Evolutionary conservation across 2,797 vertebrate species (phyloP), one percentile per base, ranked within the genome.

Genomic region (Labroides dimidiatus): DNA sequence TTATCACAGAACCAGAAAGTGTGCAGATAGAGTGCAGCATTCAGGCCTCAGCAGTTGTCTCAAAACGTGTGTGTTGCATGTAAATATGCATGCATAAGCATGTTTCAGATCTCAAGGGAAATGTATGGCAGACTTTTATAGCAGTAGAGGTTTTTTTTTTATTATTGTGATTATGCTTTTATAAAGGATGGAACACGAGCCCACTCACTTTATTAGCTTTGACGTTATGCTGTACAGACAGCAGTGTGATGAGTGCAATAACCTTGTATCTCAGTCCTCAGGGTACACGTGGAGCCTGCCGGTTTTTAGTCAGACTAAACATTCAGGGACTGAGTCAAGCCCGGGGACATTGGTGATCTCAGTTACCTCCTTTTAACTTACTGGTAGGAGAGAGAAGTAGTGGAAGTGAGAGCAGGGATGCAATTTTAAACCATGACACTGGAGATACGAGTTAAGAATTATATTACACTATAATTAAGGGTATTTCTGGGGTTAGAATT

Each of bases 91-190:
- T 81, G 64, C 78, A 72, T 67, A 86, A 80, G 81, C 80, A 63
- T 78, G 50, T 61, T 69, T 71, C 51, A 68, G 39, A 43, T 68
- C 84, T 80, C 49, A 0, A 19, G 84, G 83, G 84, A 89, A 91
- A 89, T 88, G 73, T 81, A 76, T 52, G 60, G 52, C 44, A 53
- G 30, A 62, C 50, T 70, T 66, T 33, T 33, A 60, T 75, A 66
- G 82, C 52, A 66, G 80, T 69, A 69, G 69, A 84, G 75, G 82
- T 86, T 48, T 88, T 85, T 84, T 86, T 48, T 88, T 85, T 76
- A 84, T 88, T 89, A 87, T 72, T 71, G 65, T 74, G 57, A 84
- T 87, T 63, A 69, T 51, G 65, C 74, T 76, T 58, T 84, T 77
- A 75, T 56, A 61, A 85, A 81, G 64, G 61, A 75, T 20, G 45